A percentile compares a stretch with the other conserved stretches of the same genome.
Conservation (phyloP, 1,140 invertebrate species). For the Dolichoris vasculosae region DNA sequence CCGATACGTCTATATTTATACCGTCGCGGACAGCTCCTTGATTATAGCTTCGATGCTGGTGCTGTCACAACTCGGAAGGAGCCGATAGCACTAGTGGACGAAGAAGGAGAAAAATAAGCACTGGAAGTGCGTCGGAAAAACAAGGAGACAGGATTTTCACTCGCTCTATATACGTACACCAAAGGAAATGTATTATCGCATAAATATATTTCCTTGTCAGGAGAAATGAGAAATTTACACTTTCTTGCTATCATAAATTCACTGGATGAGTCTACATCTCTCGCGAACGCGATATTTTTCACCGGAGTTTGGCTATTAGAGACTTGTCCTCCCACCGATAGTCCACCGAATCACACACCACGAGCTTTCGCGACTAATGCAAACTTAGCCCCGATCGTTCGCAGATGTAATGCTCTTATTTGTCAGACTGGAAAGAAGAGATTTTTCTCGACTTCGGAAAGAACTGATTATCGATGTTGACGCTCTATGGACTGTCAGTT, state of each 20-base stretch:
- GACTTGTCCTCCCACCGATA: background rate
- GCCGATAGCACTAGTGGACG: background rate
- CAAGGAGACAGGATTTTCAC: background rate
- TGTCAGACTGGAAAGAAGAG: background rate
- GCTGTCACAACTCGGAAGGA: background rate
- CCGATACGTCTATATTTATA: background rate
- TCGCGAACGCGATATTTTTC: background rate
- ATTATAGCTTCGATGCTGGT: background rate
- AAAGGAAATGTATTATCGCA: slow-evolving; percentile 28
- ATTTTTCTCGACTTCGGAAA: background rate
- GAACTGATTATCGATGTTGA: background rate
- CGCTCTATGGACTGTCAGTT: background rate
- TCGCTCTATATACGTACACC: background rate
- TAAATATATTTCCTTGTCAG: slow-evolving; percentile 27
- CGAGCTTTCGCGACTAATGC: background rate
- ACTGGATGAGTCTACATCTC: background rate
- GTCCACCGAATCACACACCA: background rate
- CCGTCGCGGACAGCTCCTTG: background rate
- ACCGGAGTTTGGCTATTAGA: background rate
- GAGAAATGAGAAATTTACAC: background rate
- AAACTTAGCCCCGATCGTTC: background rate
- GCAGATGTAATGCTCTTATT: background rate
- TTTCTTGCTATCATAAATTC: slow-evolving; percentile 23
- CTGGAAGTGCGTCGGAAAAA: background rate
- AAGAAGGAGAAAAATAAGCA: background rate